Evolutionary conservation across 2,797 vertebrate species (phyloP).

Genomic region (Eospalax fontanierii): DNA sequence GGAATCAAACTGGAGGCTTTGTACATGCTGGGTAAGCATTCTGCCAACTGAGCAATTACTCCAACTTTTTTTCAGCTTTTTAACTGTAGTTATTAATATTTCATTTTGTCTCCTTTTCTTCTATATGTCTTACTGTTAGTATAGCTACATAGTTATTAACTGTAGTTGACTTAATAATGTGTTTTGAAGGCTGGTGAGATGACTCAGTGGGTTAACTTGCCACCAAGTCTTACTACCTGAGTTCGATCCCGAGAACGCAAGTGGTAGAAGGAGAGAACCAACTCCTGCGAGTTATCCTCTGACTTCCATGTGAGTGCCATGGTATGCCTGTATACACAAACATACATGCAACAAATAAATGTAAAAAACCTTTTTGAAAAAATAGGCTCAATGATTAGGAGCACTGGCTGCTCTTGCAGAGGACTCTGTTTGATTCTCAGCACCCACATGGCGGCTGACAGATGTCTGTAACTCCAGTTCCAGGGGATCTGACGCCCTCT

Average conservation of each 20-base stretch:
- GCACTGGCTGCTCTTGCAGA: too few species aligned
- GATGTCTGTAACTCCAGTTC: too few species aligned
- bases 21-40: background rate
- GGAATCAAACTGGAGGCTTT: background rate
- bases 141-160: constrained; percentile 47
- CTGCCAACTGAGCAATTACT: background rate
- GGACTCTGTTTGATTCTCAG: too few species aligned
- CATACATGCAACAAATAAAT: background rate
- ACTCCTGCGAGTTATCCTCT: background rate
- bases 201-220: background rate
- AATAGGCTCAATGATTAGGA: too few species aligned
- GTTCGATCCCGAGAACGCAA: background rate
- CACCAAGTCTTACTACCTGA: background rate
- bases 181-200: background rate
- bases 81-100: constrained; percentile 40
- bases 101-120: constrained; percentile 47
- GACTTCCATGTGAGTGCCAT: background rate
- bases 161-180: constrained; percentile 27
- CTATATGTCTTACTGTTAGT: background rate
- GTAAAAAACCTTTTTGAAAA: background rate
- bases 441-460: too few species aligned
- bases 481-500: too few species aligned
- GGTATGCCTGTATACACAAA: background rate
- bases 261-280: background rate
- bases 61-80: constrained; percentile 21